Evolutionary conservation across 2,797 vertebrate genomes (phyloP).

Genomic region (Lagodon rhomboides): DNA sequence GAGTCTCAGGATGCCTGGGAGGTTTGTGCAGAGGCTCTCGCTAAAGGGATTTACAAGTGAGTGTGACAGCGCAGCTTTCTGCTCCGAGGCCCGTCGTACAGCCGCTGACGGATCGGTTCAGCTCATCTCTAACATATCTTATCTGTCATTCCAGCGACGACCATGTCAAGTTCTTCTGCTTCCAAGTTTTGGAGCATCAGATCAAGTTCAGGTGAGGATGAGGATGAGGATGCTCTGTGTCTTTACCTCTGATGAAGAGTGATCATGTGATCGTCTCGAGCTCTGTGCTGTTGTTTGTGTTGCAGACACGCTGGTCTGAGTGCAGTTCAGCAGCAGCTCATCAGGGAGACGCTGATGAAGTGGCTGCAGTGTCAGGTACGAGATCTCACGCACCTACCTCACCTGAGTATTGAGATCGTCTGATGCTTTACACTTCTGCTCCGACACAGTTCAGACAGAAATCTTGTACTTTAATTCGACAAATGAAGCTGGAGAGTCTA

Average conservation of each 20-base stretch:
- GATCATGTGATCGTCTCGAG: not conserved
- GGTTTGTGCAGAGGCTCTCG: slow-evolving; percentile 95
- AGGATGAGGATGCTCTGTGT: slow-evolving; percentile 33
- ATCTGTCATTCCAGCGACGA: slow-evolving; percentile 88
- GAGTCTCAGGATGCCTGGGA: slow-evolving; percentile 97
- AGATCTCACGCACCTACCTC: no score
- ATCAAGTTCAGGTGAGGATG: slow-evolving; percentile 93
- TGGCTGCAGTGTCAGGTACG: slow-evolving; percentile 97
- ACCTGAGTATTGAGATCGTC: no score
- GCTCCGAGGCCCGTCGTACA: no score
- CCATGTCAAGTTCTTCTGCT: slow-evolving; percentile 99
- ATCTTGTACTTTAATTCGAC: no score
- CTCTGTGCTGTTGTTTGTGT: slow-evolving; percentile 34
- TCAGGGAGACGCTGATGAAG: slow-evolving; percentile 95
- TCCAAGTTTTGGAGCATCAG: slow-evolving; percentile 98
- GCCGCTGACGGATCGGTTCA: not conserved
- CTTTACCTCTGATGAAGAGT: no score
- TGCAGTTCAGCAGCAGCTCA: slow-evolving; percentile 92
- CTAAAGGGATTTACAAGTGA: slow-evolving; percentile 95
- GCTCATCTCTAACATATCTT: not conserved
- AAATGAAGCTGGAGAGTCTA: no score
- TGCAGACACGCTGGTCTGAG: slow-evolving; percentile 92
- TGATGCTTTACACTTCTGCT: no score
- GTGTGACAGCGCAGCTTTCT: not conserved
- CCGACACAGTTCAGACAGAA: no score